A percentile compares a stretch with the other conserved stretches of the same genome.
These are phyloP conservation scores for Ochropleura leucogaster DNA, from an alignment of 2,888 invertebrate genomes.

Conservation along the genomic window DNA sequence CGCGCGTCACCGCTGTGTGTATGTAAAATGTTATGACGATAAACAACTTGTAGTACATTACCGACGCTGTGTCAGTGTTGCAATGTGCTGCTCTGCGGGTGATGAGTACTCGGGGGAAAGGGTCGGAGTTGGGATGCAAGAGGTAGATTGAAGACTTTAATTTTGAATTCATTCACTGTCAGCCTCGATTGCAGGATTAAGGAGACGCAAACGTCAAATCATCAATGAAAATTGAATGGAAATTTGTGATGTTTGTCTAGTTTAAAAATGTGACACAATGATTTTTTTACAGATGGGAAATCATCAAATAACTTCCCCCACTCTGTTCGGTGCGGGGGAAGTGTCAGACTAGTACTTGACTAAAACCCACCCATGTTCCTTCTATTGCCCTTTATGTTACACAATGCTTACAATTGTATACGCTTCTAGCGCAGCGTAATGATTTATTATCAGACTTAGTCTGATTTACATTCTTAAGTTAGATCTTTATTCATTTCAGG, in stretches of 20 bases:
- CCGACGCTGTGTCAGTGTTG: conserved; percentile 61
- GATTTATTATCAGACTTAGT: neutral
- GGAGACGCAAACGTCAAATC: neutral
- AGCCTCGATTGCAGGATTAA: neutral
- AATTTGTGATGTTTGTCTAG: neutral
- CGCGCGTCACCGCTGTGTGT: conserved; percentile 67
- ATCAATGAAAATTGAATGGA: neutral
- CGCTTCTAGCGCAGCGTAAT: neutral
- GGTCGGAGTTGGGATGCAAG: conserved; percentile 39
- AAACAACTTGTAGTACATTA: conserved; percentile 78
- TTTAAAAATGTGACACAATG: too few species aligned
- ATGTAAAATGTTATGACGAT: conserved; percentile 81
- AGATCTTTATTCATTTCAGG: neutral
- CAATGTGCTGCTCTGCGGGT: conserved; percentile 62
- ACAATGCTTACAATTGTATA: too few species aligned
- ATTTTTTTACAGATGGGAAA: too few species aligned
- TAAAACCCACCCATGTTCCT: too few species aligned
- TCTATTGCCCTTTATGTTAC: too few species aligned
- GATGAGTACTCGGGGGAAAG: conserved; percentile 27
- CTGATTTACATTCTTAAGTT: too few species aligned
- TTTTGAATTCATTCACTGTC: neutral
- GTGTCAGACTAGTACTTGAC: too few species aligned
- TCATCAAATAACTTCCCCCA: too few species aligned
- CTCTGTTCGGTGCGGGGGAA: too few species aligned
- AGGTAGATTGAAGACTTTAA: neutral